Conservation (phyloP, 2,113 vertebrate genomes). For the Cavia porcellus region DNA sequence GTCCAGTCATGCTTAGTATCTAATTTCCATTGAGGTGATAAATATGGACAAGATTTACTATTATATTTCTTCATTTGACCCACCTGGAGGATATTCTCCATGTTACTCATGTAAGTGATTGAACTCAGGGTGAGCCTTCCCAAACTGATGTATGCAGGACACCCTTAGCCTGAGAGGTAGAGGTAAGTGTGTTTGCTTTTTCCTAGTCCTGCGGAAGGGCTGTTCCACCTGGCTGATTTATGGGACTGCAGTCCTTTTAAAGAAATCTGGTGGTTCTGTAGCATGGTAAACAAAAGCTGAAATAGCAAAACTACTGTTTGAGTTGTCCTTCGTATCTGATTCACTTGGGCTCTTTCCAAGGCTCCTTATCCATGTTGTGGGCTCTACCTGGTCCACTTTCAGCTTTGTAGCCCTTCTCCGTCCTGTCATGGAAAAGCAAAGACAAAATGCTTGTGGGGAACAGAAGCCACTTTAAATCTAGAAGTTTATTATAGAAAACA, state of each 20-base stretch:
- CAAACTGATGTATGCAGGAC: background rate
- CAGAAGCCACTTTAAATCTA: background rate
- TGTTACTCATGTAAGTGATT: background rate
- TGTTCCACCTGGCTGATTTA: background rate
- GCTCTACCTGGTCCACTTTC: background rate
- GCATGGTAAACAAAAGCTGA: background rate
- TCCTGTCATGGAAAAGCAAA: background rate
- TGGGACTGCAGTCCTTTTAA: background rate
- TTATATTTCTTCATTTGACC: background rate
- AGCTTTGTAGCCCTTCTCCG: background rate
- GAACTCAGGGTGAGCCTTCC: background rate
- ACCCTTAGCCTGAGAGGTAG: background rate
- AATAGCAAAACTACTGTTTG: background rate
- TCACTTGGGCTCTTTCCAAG: background rate
- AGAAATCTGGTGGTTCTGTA: background rate
- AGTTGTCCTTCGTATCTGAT: background rate
- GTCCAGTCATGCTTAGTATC: background rate
- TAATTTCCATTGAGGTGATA: background rate
- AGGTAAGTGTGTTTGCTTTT: background rate
- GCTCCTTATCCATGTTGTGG: background rate
- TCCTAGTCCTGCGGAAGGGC: background rate
- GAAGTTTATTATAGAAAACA: background rate
- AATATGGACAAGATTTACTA: background rate
- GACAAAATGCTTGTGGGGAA: background rate
- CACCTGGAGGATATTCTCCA: background rate